Conservation (phyloP, 2,888 invertebrate genomes). For the Troides oblongomaculatus region DNA sequence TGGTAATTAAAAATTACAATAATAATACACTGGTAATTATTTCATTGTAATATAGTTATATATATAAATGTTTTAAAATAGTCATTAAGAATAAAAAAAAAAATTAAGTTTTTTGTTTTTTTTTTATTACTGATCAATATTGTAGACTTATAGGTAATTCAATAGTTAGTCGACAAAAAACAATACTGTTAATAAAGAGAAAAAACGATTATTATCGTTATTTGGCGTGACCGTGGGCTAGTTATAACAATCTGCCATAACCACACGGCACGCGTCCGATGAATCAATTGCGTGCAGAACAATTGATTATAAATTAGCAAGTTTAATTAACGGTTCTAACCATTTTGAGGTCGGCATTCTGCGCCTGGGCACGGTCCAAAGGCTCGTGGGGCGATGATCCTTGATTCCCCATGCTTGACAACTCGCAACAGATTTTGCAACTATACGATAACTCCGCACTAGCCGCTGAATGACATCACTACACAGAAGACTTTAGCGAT, state of each 20-base stretch:
- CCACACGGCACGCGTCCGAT: slow-evolving; percentile 13
- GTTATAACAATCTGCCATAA: slow-evolving; percentile 27
- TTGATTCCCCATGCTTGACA: slow-evolving; percentile 86
- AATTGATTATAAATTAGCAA: slow-evolving; percentile 29
- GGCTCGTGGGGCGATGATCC: slow-evolving; percentile 91
- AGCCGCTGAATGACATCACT: slow-evolving; percentile 34
- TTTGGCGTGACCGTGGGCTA: slow-evolving; percentile 26
- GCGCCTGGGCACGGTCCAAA: slow-evolving; percentile 83
- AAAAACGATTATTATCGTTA: neutral
- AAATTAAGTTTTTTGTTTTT: too few species aligned
- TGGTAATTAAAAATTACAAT: too few species aligned
- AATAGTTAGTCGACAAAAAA: too few species aligned
- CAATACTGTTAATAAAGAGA: too few species aligned
- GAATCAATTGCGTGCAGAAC: slow-evolving; percentile 23
- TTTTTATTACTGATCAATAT: too few species aligned
- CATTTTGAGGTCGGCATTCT: slow-evolving; percentile 73
- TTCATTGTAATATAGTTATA: too few species aligned
- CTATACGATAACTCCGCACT: slow-evolving; percentile 10
- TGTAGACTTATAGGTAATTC: too few species aligned
- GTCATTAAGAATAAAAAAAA: too few species aligned
- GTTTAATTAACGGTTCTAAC: slow-evolving; percentile 44
- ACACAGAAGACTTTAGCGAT: slow-evolving; percentile 41
- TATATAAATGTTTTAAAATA: too few species aligned
- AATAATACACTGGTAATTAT: too few species aligned
- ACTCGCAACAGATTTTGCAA: slow-evolving; percentile 1